phyloP scores from a whole-genome alignment of 2,113 vertebrate species.

The Sphyrna mokarran region DNA sequence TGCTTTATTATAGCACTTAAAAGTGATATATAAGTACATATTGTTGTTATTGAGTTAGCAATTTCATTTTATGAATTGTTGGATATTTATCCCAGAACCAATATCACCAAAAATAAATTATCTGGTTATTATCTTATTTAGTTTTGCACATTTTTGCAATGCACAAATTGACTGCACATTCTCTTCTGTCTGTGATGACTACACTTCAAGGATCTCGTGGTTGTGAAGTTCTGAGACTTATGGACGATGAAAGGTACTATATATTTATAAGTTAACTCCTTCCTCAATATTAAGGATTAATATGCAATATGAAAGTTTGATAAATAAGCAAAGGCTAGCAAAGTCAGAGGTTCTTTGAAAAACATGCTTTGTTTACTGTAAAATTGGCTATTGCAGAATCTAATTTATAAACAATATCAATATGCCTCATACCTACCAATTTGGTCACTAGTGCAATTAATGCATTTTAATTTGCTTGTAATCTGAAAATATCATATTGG shows the following conservation, averaged over 20 bases:
- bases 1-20: not conserved
- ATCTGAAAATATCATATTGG: not conserved
- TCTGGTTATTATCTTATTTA: not conserved
- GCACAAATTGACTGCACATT: not conserved
- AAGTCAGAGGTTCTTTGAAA: not conserved
- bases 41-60: not conserved
- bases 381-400: not conserved
- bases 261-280: not conserved
- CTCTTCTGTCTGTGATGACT: not conserved
- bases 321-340: not conserved
- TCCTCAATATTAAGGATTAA: not conserved
- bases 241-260: not conserved
- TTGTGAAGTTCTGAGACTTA: not conserved
- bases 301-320: not conserved
- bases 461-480: not conserved
- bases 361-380: not conserved
- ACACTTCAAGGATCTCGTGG: not conserved
- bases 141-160: not conserved
- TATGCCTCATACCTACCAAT: not conserved
- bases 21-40: not conserved
- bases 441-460: not conserved
- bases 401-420: not conserved
- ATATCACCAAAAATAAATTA: not conserved
- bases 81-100: not conserved
- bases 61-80: not conserved